Conservation (phyloP, 2,797 vertebrate species). For the Crenuchus spilurus region DNA sequence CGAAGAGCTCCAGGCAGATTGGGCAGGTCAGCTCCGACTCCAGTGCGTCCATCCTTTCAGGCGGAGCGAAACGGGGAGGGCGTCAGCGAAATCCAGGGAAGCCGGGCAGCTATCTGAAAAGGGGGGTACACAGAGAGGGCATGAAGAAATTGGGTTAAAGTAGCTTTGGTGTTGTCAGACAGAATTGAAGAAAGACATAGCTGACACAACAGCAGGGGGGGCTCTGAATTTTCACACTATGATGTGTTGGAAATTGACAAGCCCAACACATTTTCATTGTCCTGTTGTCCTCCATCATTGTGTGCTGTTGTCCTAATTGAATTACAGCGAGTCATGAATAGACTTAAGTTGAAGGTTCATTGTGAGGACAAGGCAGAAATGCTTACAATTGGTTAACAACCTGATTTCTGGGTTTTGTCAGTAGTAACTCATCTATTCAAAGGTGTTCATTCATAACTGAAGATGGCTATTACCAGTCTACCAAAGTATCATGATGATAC, state of each 20-base stretch:
- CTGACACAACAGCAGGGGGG: constrained; percentile 96
- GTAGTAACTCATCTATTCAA: background rate
- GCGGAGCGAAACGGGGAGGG: constrained; percentile 81
- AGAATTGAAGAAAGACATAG: constrained; percentile 88
- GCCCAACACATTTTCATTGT: background rate
- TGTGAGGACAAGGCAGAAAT: background rate
- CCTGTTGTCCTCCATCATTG: background rate
- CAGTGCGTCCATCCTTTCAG: constrained; percentile 98
- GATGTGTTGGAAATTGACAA: background rate
- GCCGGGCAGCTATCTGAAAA: constrained; percentile 81
- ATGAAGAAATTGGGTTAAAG: constrained; percentile 89
- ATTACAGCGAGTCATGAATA: background rate
- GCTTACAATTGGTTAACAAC: background rate
- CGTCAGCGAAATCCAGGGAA: constrained; percentile 96
- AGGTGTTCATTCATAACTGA: background rate
- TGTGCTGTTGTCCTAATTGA: background rate
- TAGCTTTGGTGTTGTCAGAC: constrained; percentile 93
- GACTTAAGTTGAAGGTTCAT: background rate
- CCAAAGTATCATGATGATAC: no score
- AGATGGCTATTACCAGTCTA: background rate
- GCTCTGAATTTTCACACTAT: constrained; percentile 82
- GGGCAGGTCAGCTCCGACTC: constrained; percentile 99
- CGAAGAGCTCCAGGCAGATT: constrained; percentile 99
- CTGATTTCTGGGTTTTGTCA: background rate
- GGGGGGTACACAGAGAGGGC: constrained; percentile 57